Percentiles rank a stretch among this genome's conserved stretches.
These are phyloP conservation scores for Cotesia vestalis DNA, from an alignment of 1,140 invertebrate species.

Conservation along the genomic window DNA sequence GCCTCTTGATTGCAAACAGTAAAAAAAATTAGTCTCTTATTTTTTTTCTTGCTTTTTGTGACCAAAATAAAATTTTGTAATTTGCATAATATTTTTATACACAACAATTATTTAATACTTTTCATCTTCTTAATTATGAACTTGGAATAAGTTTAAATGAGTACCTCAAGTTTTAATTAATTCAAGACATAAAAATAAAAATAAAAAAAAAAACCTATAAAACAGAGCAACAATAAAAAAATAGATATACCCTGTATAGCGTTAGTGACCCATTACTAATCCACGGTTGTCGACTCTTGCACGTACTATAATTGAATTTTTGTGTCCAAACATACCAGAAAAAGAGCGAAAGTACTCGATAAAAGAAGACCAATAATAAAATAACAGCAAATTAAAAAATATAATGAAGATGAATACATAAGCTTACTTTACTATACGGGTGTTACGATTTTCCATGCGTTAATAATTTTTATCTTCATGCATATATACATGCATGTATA, in stretches of 20 bases:
- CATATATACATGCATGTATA: background rate
- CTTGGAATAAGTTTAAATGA: too few relatives aligned
- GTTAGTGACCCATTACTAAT: constrained; percentile 3
- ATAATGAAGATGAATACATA: background rate
- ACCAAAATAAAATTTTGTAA: too few relatives aligned
- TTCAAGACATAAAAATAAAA: too few relatives aligned
- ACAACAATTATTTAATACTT: too few relatives aligned
- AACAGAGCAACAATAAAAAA: background rate
- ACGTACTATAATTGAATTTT: constrained; percentile 22
- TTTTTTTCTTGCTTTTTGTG: too few relatives aligned
- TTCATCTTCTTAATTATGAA: too few relatives aligned
- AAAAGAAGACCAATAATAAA: background rate
- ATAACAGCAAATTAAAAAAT: background rate
- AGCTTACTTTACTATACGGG: background rate
- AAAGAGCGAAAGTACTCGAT: background rate
- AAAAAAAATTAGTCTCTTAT: too few relatives aligned
- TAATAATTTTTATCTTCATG: too few relatives aligned
- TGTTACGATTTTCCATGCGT: background rate
- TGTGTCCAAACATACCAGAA: background rate
- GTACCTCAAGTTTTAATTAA: too few relatives aligned
- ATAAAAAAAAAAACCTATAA: too few relatives aligned
- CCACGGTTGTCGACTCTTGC: background rate
- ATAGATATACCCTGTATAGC: background rate
- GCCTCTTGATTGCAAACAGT: too few relatives aligned
- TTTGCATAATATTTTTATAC: too few relatives aligned